Percentiles rank a stretch among this genome's conserved stretches.
Conservation (phyloP, 2,113 vertebrate species). For the Hippocampus zosterae region DNA sequence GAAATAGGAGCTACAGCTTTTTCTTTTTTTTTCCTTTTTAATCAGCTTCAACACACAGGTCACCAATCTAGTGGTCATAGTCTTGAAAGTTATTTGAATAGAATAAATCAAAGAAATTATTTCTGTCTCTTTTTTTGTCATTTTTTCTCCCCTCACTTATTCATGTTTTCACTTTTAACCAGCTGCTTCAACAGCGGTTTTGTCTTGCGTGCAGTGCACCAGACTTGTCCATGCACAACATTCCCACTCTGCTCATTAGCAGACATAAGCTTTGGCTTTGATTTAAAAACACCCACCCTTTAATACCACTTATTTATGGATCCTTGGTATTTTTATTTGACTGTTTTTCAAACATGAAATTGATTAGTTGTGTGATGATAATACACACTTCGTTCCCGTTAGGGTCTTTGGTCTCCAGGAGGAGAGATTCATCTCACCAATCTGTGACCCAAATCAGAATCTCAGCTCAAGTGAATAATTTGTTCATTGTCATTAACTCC, state of each 20-base stretch:
- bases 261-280: conserved; percentile 60
- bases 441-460: conserved; percentile 21
- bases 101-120: neutral
- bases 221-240: conserved; percentile 31
- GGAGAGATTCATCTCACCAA: conserved; percentile 32
- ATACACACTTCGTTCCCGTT: conserved; percentile 67
- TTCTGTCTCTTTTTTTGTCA: neutral
- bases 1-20: no score
- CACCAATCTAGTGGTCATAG: neutral
- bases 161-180: conserved; percentile 16
- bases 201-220: conserved; percentile 32
- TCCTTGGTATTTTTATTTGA: conserved; percentile 68
- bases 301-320: conserved; percentile 70
- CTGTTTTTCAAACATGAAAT: conserved; percentile 70
- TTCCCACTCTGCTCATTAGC: conserved; percentile 68
- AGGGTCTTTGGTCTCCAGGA: conserved; percentile 31
- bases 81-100: neutral
- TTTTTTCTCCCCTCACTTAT: neutral
- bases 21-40: neutral
- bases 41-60: no score
- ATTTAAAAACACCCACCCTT: conserved; percentile 67
- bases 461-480: conserved; percentile 20
- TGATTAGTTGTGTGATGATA: conserved; percentile 58
- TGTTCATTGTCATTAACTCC: conserved; percentile 19
- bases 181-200: conserved; percentile 15